A percentile compares a stretch with the other conserved stretches of the same genome.
Conservation (phyloP, 2,113 vertebrate species). For the Passer montanus region DNA sequence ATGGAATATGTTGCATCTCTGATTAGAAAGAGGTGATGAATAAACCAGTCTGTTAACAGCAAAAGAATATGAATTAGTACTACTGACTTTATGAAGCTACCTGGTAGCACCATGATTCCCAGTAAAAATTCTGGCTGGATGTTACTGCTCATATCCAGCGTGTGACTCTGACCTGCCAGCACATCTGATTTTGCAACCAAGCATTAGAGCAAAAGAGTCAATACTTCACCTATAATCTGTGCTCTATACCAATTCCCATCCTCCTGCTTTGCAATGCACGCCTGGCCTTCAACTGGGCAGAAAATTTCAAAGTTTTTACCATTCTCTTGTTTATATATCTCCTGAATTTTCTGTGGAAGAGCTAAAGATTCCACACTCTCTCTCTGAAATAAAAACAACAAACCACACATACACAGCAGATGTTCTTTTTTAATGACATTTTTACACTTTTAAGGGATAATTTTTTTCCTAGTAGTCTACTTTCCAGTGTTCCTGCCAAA, state of each 20-base stretch:
- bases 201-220: neutral
- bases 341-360: conserved; percentile 79
- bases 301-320: conserved; percentile 70
- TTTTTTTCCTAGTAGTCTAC: neutral
- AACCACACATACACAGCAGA: neutral
- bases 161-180: neutral
- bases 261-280: conserved; percentile 84
- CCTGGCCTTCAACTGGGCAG: conserved; percentile 81
- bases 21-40: neutral
- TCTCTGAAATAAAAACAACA: conserved; percentile 68
- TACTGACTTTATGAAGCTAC: neutral
- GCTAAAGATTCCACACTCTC: conserved; percentile 76
- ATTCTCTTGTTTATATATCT: conserved; percentile 70
- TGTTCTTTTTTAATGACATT: neutral
- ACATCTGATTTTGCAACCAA: neutral
- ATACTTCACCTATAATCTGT: conserved; percentile 79
- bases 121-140: neutral
- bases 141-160: neutral
- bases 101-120: neutral
- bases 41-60: neutral
- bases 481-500: neutral
- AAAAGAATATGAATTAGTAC: neutral
- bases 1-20: accelerated
- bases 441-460: neutral
- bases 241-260: conserved; percentile 89